A percentile compares a stretch with the other conserved stretches of the same genome.
These are phyloP conservation scores for Pitangus sulphuratus DNA, from an alignment of 2,797 vertebrate species.

Conservation along the genomic window DNA sequence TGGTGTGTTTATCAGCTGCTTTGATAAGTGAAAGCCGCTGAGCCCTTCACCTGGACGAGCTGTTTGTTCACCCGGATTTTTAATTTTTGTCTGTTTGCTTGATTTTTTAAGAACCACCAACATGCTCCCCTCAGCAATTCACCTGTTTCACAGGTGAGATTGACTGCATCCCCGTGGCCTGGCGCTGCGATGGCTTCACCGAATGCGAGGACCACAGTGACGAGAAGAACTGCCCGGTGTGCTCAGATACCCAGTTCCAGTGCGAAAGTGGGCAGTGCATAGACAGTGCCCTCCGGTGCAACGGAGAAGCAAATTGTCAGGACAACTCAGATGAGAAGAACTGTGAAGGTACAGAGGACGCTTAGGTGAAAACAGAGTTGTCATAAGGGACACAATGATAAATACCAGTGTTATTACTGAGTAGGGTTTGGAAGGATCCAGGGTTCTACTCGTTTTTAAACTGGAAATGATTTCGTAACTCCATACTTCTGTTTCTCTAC, in stretches of 20 bases:
- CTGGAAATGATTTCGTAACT: background rate
- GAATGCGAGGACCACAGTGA: constrained; percentile 96
- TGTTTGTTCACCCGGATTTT: constrained; percentile 26
- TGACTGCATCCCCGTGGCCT: constrained; percentile 95
- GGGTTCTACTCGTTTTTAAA: background rate
- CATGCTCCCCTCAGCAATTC: constrained; percentile 96
- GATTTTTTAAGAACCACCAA: constrained; percentile 89
- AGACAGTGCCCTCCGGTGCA: constrained; percentile 85
- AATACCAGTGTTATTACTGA: background rate
- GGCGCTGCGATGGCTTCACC: constrained; percentile 92
- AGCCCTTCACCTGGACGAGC: background rate
- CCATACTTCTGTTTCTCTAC: background rate
- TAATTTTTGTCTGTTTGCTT: constrained; percentile 61
- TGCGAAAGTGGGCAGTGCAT: constrained; percentile 95
- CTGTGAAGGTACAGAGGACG: constrained; percentile 84
- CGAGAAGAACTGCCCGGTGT: constrained; percentile 91
- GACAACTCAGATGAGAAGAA: constrained; percentile 94
- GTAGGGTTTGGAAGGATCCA: background rate
- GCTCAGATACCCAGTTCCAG: constrained; percentile 91
- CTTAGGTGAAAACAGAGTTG: background rate
- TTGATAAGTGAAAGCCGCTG: background rate
- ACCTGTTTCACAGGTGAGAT: constrained; percentile 94
- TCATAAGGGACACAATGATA: background rate
- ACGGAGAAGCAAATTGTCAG: constrained; percentile 93
- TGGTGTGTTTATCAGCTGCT: background rate